Evolutionary conservation across 2,113 vertebrate species (phyloP).

Genomic region (Carassius auratus): DNA sequence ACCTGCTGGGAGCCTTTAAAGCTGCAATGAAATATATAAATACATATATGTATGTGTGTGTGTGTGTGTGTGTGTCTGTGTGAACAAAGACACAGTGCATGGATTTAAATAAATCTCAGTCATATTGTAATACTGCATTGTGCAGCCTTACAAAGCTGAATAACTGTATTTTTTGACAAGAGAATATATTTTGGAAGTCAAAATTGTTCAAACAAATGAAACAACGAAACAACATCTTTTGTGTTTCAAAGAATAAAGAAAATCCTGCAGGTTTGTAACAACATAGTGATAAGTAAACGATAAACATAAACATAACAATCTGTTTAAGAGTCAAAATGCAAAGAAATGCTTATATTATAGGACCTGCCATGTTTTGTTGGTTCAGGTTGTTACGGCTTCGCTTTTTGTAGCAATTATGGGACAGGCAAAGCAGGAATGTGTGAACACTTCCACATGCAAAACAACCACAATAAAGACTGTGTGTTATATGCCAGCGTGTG

Average conservation of each 20-base stretch:
- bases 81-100: no score
- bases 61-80: no score
- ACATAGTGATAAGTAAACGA: neutral
- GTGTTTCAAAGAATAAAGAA: neutral
- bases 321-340: neutral
- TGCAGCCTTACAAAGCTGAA: neutral
- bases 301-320: neutral
- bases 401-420: slow-evolving; percentile 44
- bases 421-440: slow-evolving; percentile 62
- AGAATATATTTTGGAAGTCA: neutral
- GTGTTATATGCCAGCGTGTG: slow-evolving; percentile 70
- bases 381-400: neutral
- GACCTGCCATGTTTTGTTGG: neutral
- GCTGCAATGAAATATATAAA: no score
- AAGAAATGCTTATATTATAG: neutral
- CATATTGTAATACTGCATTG: neutral
- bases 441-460: slow-evolving; percentile 75
- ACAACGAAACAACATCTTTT: neutral
- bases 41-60: no score
- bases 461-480: slow-evolving; percentile 71
- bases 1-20: no score
- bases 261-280: neutral
- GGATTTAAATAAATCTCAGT: neutral
- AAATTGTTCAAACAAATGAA: neutral
- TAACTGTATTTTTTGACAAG: neutral